phyloP scores from a whole-genome alignment of 2,888 invertebrate species.

The Chrysodeixis includens region DNA sequence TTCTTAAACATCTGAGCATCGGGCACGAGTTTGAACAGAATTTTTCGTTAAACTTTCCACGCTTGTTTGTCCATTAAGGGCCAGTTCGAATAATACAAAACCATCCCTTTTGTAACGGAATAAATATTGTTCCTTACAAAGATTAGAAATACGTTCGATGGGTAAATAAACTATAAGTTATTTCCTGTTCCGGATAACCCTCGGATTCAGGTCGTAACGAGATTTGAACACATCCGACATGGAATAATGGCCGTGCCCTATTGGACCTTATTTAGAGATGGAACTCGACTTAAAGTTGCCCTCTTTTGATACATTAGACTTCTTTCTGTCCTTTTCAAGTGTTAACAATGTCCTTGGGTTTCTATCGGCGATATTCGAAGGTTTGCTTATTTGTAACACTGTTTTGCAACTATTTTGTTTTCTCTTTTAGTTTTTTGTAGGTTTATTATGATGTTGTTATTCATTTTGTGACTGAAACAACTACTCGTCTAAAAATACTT shows the following conservation, averaged over 20 bases:
- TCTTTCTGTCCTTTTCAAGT: constrained; percentile 49
- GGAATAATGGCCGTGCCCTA: constrained; percentile 65
- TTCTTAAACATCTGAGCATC: neutral
- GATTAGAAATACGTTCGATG: constrained; percentile 59
- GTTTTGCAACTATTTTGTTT: constrained; percentile 18
- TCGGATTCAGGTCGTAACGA: constrained; percentile 68
- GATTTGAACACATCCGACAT: constrained; percentile 72
- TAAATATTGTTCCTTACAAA: constrained; percentile 55
- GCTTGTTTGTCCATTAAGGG: constrained; percentile 17
- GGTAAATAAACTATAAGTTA: constrained; percentile 67
- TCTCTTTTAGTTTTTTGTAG: constrained; percentile 2
- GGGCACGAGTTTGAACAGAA: neutral
- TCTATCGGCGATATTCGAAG: constrained; percentile 33
- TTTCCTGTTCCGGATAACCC: constrained; percentile 64
- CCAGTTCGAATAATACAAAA: constrained; percentile 21
- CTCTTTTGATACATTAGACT: constrained; percentile 60
- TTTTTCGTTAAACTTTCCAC: neutral
- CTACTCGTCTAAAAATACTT: too few relatives aligned
- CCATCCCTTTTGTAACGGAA: constrained; percentile 30
- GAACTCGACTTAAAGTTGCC: constrained; percentile 53
- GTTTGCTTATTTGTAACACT: constrained; percentile 34
- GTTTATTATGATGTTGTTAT: neutral
- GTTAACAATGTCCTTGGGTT: constrained; percentile 38
- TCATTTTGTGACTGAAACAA: too few relatives aligned
- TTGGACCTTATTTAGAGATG: constrained; percentile 62